Evolutionary conservation across 2,888 invertebrate species (phyloP).

Genomic region (Caenorhabditis sp.): DNA sequence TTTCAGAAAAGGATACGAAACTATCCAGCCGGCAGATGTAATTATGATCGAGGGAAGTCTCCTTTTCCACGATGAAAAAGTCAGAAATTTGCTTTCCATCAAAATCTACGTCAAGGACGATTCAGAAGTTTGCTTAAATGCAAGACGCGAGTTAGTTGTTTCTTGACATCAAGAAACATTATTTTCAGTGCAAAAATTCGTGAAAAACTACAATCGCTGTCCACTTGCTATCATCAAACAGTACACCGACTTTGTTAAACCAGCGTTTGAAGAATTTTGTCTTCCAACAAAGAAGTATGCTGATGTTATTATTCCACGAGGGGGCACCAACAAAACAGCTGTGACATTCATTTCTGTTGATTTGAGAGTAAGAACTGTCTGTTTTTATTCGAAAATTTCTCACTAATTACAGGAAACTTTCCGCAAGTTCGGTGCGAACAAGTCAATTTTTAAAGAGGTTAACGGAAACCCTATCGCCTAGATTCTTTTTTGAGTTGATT

Average conservation of each 20-base stretch:
- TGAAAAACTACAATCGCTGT: conserved; percentile 18
- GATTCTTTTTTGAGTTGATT: too few relatives aligned
- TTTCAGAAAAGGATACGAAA: conserved; percentile 35
- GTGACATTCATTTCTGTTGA: conserved; percentile 96
- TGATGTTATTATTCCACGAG: conserved; percentile 97
- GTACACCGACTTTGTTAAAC: conserved; percentile 83
- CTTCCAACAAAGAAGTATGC: conserved; percentile 97
- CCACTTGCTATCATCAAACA: conserved; percentile 74
- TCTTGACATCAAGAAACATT: background rate
- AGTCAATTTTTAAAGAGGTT: too few relatives aligned
- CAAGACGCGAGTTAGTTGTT: conserved; percentile 79
- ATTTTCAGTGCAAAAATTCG: conserved; percentile 22
- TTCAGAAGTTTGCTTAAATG: conserved; percentile 92
- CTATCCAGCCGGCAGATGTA: conserved; percentile 45
- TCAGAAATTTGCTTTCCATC: conserved; percentile 95
- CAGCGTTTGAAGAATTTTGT: conserved; percentile 86
- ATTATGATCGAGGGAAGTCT: conserved; percentile 89
- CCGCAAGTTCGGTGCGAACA: too few relatives aligned
- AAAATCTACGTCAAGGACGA: conserved; percentile 99
- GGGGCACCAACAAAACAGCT: conserved; percentile 93
- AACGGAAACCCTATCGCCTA: too few relatives aligned
- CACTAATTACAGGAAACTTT: too few relatives aligned
- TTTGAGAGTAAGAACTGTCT: conserved; percentile 81
- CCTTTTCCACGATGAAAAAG: conserved; percentile 94
- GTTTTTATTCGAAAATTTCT: too few relatives aligned